phyloP scores from a whole-genome alignment of 1,140 invertebrate genomes.

The Drosophila guanche region DNA sequence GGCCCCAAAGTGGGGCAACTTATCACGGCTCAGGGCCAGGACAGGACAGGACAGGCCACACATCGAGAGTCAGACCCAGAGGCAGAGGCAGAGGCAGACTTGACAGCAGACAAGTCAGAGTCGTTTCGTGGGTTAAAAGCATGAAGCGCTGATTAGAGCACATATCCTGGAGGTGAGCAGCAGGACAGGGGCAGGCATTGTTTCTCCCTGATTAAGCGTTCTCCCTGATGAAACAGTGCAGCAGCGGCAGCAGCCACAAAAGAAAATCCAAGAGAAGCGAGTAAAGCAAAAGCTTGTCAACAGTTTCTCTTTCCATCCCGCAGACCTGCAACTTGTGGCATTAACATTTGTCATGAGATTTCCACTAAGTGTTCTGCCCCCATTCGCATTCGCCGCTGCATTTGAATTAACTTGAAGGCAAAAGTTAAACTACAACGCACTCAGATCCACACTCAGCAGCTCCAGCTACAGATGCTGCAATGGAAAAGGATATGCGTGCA shows the following conservation, averaged over 20 bases:
- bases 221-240: conserved; percentile 64
- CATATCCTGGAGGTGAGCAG: conserved; percentile 48
- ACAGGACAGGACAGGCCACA: background rate
- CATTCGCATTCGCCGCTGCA: conserved; percentile 26
- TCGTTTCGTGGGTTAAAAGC: conserved; percentile 32
- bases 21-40: conserved; percentile 21
- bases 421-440: conserved; percentile 61
- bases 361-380: conserved; percentile 52
- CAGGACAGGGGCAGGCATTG: conserved; percentile 53
- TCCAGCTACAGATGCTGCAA: background rate
- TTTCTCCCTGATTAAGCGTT: conserved; percentile 61
- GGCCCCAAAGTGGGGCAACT: conserved; percentile 24
- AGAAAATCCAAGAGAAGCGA: conserved; percentile 52
- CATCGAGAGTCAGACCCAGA: background rate
- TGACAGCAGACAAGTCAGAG: conserved; percentile 2
- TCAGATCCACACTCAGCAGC: conserved; percentile 24
- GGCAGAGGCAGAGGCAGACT: conserved; percentile 5
- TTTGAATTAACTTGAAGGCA: conserved; percentile 68
- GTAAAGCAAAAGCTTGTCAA: conserved; percentile 56
- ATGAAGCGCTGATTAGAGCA: background rate
- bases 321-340: background rate
- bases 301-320: background rate
- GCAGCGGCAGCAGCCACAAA: conserved; percentile 37
- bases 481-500: background rate
- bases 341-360: conserved; percentile 64